Evolutionary conservation across 2,888 invertebrate genomes (phyloP).

Genomic region (Parapristionchus giblindavisi): DNA sequence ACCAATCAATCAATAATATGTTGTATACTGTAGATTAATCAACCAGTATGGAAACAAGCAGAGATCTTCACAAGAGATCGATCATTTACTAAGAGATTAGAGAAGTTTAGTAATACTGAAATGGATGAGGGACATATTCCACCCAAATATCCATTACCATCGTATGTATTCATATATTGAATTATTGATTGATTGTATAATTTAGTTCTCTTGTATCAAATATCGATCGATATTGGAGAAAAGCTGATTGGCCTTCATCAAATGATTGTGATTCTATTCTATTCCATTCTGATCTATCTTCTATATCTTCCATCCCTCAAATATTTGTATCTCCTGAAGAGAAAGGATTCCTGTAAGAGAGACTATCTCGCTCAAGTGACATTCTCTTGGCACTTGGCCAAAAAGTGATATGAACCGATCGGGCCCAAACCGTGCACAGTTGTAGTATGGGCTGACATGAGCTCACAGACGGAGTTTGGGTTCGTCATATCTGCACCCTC

Average conservation of each 20-base stretch:
- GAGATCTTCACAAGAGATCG: conserved; percentile 47
- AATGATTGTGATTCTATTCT: conserved; percentile 50
- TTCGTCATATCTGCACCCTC: too few relatives aligned
- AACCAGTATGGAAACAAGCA: conserved; percentile 47
- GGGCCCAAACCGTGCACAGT: too few relatives aligned
- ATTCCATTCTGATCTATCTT: conserved; percentile 50
- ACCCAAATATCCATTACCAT: conserved; percentile 26
- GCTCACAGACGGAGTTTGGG: too few relatives aligned
- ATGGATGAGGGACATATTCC: conserved; percentile 39
- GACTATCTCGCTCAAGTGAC: too few relatives aligned
- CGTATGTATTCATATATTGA: neutral
- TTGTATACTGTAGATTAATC: conserved; percentile 43
- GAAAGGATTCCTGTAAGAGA: conserved; percentile 75
- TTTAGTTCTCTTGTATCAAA: conserved; percentile 11
- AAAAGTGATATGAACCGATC: too few relatives aligned
- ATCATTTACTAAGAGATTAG: conserved; percentile 16
- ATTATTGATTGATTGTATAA: neutral
- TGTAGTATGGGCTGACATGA: too few relatives aligned
- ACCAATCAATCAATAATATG: neutral
- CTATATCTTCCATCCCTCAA: conserved; percentile 73
- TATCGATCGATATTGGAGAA: conserved; percentile 46
- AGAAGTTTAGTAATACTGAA: conserved; percentile 14
- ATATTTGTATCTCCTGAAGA: conserved; percentile 81
- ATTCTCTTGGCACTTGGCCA: too few relatives aligned
- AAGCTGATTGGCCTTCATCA: conserved; percentile 56